Percentiles rank a stretch among this genome's conserved stretches.
Evolutionary conservation across 2,797 vertebrate genomes (phyloP).

Genomic region (Ctenopoma kingsleyae): DNA sequence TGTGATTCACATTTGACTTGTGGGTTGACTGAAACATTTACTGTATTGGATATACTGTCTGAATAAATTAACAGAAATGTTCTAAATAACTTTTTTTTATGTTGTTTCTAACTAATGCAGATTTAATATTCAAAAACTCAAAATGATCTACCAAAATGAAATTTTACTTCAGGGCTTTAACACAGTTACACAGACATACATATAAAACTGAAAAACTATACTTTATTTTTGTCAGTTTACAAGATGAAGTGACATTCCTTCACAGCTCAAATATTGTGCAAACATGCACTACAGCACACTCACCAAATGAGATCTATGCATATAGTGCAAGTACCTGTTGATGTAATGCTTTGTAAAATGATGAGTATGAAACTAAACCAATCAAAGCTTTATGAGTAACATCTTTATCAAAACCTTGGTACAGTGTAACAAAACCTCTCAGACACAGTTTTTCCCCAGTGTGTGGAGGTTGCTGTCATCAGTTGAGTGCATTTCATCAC

Average conservation of each 20-base stretch:
- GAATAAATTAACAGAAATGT: neutral
- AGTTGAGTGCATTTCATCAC: neutral
- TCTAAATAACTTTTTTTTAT: no score
- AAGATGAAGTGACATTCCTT: conserved; percentile 14
- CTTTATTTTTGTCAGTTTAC: neutral
- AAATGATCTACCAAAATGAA: conserved; percentile 19
- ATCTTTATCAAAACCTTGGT: neutral
- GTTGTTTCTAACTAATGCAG: no score
- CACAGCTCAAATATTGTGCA: conserved; percentile 22
- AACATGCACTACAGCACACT: conserved; percentile 11
- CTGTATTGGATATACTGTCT: neutral
- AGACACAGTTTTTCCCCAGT: conserved; percentile 17
- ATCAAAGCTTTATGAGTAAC: conserved; percentile 14
- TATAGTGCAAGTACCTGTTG: conserved; percentile 34
- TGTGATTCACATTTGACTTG: neutral
- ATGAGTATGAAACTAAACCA: neutral
- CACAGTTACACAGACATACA: conserved; percentile 20
- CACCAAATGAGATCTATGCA: conserved; percentile 16
- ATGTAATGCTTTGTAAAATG: conserved; percentile 21
- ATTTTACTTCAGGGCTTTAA: neutral
- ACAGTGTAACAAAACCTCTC: conserved; percentile 32
- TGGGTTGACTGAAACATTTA: no score
- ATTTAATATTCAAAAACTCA: no score
- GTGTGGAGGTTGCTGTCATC: neutral
- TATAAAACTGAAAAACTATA: conserved; percentile 2